Evolutionary conservation across 30 jellyfish, hydroid and myxozoan genomes (phyloP).

Genomic region (Turritopsis dohrnii): DNA sequence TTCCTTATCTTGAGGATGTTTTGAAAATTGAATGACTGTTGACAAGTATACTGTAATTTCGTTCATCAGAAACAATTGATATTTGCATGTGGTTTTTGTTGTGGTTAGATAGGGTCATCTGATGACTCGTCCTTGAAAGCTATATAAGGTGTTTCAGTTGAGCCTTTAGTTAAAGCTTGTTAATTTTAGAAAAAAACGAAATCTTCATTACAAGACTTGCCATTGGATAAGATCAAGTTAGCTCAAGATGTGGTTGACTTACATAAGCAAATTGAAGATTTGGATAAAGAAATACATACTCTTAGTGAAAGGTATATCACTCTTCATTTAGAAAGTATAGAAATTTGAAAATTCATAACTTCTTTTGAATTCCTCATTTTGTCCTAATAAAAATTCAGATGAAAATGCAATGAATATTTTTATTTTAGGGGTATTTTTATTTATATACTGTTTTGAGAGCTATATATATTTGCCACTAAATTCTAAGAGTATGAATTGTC

Average conservation of each 20-base stretch:
- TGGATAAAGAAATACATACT: slow-evolving; percentile 51
- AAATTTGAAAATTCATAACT: no score
- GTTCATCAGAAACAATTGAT: no score
- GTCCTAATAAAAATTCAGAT: no score
- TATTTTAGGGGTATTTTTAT: no score
- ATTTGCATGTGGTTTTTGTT: background rate
- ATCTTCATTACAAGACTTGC: background rate
- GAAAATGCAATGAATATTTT: no score
- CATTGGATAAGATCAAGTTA: slow-evolving; percentile 33
- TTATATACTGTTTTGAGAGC: no score
- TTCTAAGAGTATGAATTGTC: no score
- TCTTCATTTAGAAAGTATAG: background rate
- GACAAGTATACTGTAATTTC: no score
- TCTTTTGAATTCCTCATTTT: no score
- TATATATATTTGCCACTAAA: no score
- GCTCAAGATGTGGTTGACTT: slow-evolving; percentile 54
- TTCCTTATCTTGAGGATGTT: no score
- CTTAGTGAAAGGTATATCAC: slow-evolving; percentile 47
- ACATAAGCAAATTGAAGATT: slow-evolving; percentile 46
- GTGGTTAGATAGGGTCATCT: background rate
- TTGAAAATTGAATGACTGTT: no score
- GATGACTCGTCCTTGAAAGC: background rate
- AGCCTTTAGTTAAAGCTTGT: background rate
- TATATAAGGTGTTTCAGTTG: background rate
- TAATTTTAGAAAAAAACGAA: slow-evolving; percentile 1